Evolutionary conservation across 2,113 vertebrate genomes (phyloP).

Genomic region (Hymenochirus boettgeri): DNA sequence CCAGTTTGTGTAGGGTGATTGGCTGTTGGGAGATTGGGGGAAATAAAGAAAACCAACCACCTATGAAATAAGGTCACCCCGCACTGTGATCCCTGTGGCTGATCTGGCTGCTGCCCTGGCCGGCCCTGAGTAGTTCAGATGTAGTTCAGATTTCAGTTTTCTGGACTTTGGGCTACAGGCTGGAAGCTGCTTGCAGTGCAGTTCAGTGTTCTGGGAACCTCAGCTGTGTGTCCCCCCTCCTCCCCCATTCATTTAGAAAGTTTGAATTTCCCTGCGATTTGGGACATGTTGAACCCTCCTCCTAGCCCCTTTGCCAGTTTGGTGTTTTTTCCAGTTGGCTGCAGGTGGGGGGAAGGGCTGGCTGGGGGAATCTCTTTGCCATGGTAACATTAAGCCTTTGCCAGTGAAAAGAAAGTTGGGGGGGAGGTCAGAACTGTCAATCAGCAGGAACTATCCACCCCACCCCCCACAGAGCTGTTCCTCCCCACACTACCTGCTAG

Average conservation of each 20-base stretch:
- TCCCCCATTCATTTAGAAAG: slow-evolving; percentile 25
- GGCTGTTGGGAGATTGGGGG: too few relatives aligned
- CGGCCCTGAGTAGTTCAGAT: too few relatives aligned
- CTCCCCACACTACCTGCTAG: slow-evolving; percentile 1
- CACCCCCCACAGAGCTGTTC: background rate
- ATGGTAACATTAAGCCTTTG: slow-evolving; percentile 44
- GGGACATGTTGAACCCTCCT: background rate
- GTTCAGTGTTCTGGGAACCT: slow-evolving; percentile 17
- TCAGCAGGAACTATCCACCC: too few relatives aligned
- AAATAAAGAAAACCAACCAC: background rate
- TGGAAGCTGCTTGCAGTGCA: background rate
- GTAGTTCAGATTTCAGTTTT: too few relatives aligned
- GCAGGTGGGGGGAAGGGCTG: background rate
- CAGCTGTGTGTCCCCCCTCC: slow-evolving; percentile 15
- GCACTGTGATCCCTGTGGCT: too few relatives aligned
- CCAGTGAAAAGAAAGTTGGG: slow-evolving; percentile 45
- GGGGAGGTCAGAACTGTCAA: slow-evolving; percentile 28
- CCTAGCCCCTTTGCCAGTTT: background rate
- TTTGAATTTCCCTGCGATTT: slow-evolving; percentile 37
- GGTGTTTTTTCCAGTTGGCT: slow-evolving; percentile 26
- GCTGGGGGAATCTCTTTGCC: slow-evolving; percentile 31
- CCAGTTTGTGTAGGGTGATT: too few relatives aligned
- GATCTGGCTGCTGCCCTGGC: too few relatives aligned
- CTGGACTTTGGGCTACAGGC: background rate
- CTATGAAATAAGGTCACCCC: too few relatives aligned